These are phyloP conservation scores for Psix sp. DNA, from an alignment of 1,140 invertebrate species.

Conservation along the genomic window DNA sequence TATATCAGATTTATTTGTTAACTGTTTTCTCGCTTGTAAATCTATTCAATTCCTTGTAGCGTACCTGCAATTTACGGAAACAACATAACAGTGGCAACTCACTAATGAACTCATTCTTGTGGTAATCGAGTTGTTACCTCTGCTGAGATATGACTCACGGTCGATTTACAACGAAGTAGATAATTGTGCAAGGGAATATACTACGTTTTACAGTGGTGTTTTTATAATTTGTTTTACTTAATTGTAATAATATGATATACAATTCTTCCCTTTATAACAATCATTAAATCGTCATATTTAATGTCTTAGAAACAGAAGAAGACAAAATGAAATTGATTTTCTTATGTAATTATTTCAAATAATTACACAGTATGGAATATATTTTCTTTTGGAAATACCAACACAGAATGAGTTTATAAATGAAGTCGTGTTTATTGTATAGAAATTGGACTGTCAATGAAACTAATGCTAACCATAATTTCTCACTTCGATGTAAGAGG, in stretches of 20 bases:
- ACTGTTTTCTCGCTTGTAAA: neutral
- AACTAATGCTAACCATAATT: too few relatives aligned
- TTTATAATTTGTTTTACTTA: neutral
- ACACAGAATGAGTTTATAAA: too few relatives aligned
- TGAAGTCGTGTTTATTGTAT: too few relatives aligned
- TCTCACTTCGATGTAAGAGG: conserved; percentile 22
- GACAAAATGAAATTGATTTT: too few relatives aligned
- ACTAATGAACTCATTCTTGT: conserved; percentile 50
- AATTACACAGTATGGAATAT: too few relatives aligned
- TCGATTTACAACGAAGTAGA: conserved; percentile 45
- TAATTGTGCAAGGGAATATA: conserved; percentile 23
- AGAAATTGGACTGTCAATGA: too few relatives aligned
- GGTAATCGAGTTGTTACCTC: conserved; percentile 47
- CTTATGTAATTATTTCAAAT: too few relatives aligned
- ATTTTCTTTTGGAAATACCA: too few relatives aligned
- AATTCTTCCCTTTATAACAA: too few relatives aligned
- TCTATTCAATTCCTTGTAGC: conserved; percentile 1
- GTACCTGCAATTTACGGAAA: conserved; percentile 26
- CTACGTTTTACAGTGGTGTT: neutral
- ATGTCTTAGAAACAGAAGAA: too few relatives aligned
- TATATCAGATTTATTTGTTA: too few relatives aligned
- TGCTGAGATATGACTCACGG: conserved; percentile 40
- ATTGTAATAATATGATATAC: conserved; percentile 1
- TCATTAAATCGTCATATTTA: too few relatives aligned
- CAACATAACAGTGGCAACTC: conserved; percentile 32